phyloP scores from a whole-genome alignment of 2,888 invertebrate species.

The Arctia plantaginis region DNA sequence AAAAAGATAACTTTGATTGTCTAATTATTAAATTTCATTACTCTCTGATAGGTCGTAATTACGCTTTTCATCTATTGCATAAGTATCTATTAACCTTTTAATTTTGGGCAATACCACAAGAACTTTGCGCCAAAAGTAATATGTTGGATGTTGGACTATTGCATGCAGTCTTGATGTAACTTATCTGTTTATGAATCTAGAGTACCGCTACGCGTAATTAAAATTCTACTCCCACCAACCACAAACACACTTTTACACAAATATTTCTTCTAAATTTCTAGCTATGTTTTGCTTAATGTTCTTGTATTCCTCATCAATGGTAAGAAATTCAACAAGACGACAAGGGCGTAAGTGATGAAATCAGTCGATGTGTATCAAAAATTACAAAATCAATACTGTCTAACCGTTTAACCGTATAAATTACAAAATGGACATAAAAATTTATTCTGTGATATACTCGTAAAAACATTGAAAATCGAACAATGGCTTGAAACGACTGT shows the following conservation, averaged over 20 bases:
- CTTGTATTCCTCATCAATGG: not conserved
- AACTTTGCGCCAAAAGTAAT: not conserved
- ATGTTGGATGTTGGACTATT: not conserved
- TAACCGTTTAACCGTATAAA: not conserved
- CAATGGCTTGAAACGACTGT: constrained; percentile 29
- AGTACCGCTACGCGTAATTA: constrained; percentile 5
- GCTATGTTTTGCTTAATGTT: not conserved
- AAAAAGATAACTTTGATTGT: not conserved
- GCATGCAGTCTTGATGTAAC: constrained; percentile 10
- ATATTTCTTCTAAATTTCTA: not conserved
- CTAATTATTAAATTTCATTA: not conserved
- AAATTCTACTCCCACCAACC: not conserved
- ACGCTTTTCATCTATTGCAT: not conserved
- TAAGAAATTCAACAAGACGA: not conserved
- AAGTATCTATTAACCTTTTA: not conserved
- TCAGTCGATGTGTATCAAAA: not conserved
- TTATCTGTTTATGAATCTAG: constrained; percentile 6
- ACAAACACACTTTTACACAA: not conserved
- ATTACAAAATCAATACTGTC: not conserved
- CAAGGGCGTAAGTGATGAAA: not conserved
- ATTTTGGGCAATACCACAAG: not conserved
- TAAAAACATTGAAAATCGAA: constrained; percentile 32
- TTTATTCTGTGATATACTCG: constrained; percentile 37
- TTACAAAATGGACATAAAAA: constrained; percentile 32
- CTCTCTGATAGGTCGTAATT: not conserved